Base-by-base conservation (phyloP, 2,797 vertebrate species). In the Eulemur rubriventer region DNA sequence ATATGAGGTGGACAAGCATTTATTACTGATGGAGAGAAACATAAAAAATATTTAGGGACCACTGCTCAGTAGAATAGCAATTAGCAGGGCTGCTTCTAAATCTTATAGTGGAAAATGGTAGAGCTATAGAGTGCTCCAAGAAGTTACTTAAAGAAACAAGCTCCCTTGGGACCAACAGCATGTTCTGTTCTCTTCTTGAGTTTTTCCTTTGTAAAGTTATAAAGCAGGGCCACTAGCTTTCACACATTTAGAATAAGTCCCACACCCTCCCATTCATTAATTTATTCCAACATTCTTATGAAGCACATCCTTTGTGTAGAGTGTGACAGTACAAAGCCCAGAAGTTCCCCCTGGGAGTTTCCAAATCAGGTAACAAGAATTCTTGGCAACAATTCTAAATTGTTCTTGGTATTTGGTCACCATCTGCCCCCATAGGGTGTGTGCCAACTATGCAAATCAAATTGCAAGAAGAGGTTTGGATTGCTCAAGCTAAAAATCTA, bases 401-500 rank as follows among this genome's bases (percentile, higher is more conserved):
- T 72, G 35, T 69, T 43, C 14, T 63, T 9, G 20, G 28, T 59
- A 33, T 76, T 96, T 80, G n/a, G 50, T 67, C 73, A 35, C 26
- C 1, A 1, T 52, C 80, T 95, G 65, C 65, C 73, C 41, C 78
- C 6, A 46, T 2, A 73, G 52, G 52, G 48, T 81, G 41, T 84
- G 59, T 69, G 75, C 41, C 61, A 93, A 41, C n/a, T 69, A 92
- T 63, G 96, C 73, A 95, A 91, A 94, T 94, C 43, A 75, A 70
- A n/a, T 95, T 96, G 72, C 50, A 73, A 88, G 83, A 92, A 97
- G 63, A 91, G 26, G 16, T 70, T 93, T 89, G 86, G 59, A 57
- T 86, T 93, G 83, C 83, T 91, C 35, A 91, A 93, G 46, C 33
- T 69, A 57, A 97, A 89, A 96, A 69, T 76, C 69, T 83, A 67